Conservation (phyloP, 2,113 vertebrate species). For the Xenopus tropicalis region UCB_Xtro_10.0 CM004448.2:110029501-110030000, state of each 20-base stretch:
- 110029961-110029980: constrained; percentile 95
- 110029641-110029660: constrained; percentile 85
- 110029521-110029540: constrained; percentile 83
- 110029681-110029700: constrained; percentile 97
- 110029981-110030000: constrained; percentile 98
- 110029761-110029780: constrained; percentile 98
- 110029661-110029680: constrained; percentile 78
- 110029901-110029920: constrained; percentile 92
- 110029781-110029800: constrained; percentile 97
- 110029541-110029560: constrained; percentile 94
- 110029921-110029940: constrained; percentile 96
- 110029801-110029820: constrained; percentile 95
- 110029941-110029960: constrained; percentile 97
- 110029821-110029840: constrained; percentile 95
- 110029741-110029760: constrained; percentile 98
- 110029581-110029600: constrained; percentile 94
- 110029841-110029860: constrained; percentile 96
- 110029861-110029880: constrained; percentile 95
- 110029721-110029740: constrained; percentile 90
- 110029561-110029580: constrained; percentile 94
- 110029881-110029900: constrained; percentile 98
- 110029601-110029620: constrained; percentile 95
- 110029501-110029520: constrained; percentile 95
- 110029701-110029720: constrained; percentile 93
- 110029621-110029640: constrained; percentile 95